Base-by-base conservation (phyloP, 2,797 vertebrate species). In the Girardinus metallicus region DNA sequence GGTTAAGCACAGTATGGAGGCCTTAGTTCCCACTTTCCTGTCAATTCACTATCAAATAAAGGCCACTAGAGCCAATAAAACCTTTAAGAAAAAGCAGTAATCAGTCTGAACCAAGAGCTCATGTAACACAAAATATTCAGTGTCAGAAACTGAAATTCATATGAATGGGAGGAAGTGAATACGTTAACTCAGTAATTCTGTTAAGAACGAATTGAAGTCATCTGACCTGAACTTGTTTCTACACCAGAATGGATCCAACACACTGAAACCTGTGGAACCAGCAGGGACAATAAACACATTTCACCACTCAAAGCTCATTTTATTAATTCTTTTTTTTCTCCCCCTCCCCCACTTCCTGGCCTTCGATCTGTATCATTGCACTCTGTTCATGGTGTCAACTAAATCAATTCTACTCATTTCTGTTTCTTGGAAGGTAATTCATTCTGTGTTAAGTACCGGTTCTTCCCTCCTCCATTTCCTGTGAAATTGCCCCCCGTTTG, bases 401-500 rank as follows among this genome's bases (percentile, higher is more conserved):
- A 41, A 18, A 57, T 75, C 74, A 53, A 4, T 60, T 76, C 47
- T 3, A 5, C 74, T 81, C 46, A 76, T 71, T 72, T 62, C 76
- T 43, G 41, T 1, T 76, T 78, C 29, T 10, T 70, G 76, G 36
- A 18, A 64, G 18, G 3, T 78, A 29, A 84, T 86, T 86, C 79
- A 75, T 86, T 87, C 75, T 75, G 49, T 74, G 74, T 43, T 73
- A 77, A 83, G 80, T 72, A 75, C 41, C 64, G 76, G 82, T 71
- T 53, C 21, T 29, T 57, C 68, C 44, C 74, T 80, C 72, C 46
- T 76, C 73, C 66, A 81, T 84, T 84, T 84, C 71, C 81, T 74
- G 66, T 85, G 77, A 88, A 84, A 88, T 77, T 77, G 74, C 26
- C 75, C 4, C 78, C 74, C 77, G 4, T 70, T 70, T 70, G 66